Evolutionary conservation across 2,888 invertebrate genomes (phyloP).

Genomic region (Drosophila neonasuta): DNA sequence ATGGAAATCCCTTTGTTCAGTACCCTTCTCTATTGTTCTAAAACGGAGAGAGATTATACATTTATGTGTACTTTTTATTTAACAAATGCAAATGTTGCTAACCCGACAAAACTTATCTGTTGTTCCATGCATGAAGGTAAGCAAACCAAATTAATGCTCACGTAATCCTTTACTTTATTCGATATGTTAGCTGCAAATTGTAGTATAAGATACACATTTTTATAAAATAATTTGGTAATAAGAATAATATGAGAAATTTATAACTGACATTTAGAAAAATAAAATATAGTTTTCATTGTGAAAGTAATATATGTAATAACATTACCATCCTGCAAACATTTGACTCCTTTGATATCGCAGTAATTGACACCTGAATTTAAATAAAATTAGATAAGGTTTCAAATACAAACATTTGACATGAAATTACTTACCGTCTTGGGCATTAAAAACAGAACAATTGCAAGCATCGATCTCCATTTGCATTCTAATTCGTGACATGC

Average conservation of each 20-base stretch:
- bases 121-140: conserved; percentile 72
- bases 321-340: conserved; percentile 48
- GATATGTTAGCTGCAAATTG: conserved; percentile 51
- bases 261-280: background rate
- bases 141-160: conserved; percentile 59
- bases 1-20: conserved; percentile 8
- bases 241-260: too few relatives aligned
- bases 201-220: background rate
- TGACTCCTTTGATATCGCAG: conserved; percentile 42
- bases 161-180: conserved; percentile 55
- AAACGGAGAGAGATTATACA: background rate
- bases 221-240: too few relatives aligned
- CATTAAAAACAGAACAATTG: conserved; percentile 73
- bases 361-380: conserved; percentile 9
- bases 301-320: background rate
- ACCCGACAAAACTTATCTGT: conserved; percentile 71
- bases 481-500: conserved; percentile 70
- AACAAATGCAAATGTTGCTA: conserved; percentile 7
- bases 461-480: conserved; percentile 68
- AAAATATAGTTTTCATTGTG: background rate
- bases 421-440: conserved; percentile 58
- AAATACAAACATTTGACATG: background rate
- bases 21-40: conserved; percentile 52
- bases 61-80: background rate
- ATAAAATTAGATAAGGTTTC: background rate